These are phyloP conservation scores for Actenoides hombroni DNA, from an alignment of 2,113 vertebrate genomes.

Conservation along the genomic window DNA sequence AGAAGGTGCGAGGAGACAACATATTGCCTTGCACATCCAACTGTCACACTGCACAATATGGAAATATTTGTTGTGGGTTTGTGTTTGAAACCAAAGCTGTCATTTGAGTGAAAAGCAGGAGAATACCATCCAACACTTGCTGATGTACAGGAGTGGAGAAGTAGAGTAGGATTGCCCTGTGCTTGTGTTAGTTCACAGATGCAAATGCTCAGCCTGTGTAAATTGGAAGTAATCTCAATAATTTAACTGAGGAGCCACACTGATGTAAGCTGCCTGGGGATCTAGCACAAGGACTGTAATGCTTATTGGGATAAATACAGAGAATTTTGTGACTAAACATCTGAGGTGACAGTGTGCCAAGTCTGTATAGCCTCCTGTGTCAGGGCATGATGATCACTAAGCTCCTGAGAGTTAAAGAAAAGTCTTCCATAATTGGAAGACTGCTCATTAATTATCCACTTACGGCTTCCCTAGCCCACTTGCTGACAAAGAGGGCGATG, in stretches of 20 bases:
- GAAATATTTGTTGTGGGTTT: not conserved
- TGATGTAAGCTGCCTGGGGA: not conserved
- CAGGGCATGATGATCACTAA: not conserved
- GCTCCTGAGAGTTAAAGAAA: not conserved
- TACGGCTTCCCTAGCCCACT: not conserved
- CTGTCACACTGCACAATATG: not conserved
- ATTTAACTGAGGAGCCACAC: not conserved
- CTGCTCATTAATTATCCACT: not conserved
- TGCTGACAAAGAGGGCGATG: not conserved
- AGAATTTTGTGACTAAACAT: not conserved
- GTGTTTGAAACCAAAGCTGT: not conserved
- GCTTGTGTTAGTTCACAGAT: not conserved
- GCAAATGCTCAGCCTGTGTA: not conserved
- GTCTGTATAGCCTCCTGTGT: not conserved
- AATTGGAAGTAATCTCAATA: not conserved
- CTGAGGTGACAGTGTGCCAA: not conserved
- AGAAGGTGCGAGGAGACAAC: not conserved
- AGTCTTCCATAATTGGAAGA: not conserved
- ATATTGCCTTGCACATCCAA: not conserved
- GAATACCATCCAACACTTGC: accelerated
- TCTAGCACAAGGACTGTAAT: not conserved
- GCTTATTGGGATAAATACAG: not conserved
- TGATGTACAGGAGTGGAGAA: not conserved
- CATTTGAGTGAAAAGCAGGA: not conserved
- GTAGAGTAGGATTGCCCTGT: not conserved